Base-by-base conservation (phyloP, 2,797 vertebrate genomes). In the Sebastes flavidus region DNA sequence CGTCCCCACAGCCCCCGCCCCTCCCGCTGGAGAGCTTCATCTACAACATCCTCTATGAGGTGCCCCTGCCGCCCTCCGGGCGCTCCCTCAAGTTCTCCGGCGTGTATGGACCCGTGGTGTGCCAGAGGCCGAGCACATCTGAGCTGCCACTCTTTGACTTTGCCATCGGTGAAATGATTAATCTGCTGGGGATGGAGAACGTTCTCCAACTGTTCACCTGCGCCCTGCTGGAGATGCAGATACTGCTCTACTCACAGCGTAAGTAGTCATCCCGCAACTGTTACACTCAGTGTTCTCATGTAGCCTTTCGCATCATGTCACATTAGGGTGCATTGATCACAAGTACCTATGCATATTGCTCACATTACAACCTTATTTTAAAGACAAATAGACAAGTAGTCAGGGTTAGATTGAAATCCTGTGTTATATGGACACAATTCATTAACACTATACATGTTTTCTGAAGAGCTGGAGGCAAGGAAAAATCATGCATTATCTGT, bases 201-300 rank as follows among this genome's bases (percentile, higher is more conserved):
- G 93, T 99, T 63, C 95, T 99, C 59, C 99, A 99, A 63, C 97
- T 99, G 81, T 99, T 99, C 92, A 99, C 99, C 66, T 99, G 99
- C 87, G 97, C 97, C 18, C 97, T 99, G 86, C 93, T 99, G 69
- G 99, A 99, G 94, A 98, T 99, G 95, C 99, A 99, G 95, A 99
- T 99, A 82, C 96, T 99, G 85, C 98, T 99, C 87, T 99, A 99
- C 94, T 99, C 99, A 5, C 98, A 99, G 88, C 96, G 99, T 99
- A 95, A 99, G 98, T 94, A 72, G 8, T 66, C 8, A 0, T 3
- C 77, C 74, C 60, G 49, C 75, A 59, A 5, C 46, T 52, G 62
- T 36, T 72, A n/a, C 66, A 42, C 38, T 82, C 16, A 8, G 1
- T n/a, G 14, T 62, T 71, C 42, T 75, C 65, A 71, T 38, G 42